Evolutionary conservation across 2,113 vertebrate species (phyloP).

Genomic region (Nesoenas mayeri): DNA sequence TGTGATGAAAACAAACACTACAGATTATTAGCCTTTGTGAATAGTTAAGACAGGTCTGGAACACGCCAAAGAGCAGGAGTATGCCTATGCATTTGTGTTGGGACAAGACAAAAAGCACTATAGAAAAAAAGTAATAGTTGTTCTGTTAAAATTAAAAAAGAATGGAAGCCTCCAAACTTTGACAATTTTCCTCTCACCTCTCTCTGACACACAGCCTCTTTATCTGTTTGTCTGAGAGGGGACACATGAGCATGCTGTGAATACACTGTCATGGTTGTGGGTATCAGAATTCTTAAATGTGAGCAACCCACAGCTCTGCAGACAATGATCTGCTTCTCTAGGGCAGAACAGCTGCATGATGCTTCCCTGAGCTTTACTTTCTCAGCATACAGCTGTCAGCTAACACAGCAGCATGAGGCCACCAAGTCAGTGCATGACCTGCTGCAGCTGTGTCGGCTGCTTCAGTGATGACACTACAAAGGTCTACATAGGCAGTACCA

Average conservation of each 20-base stretch:
- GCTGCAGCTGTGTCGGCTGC: not conserved
- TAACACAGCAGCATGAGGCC: not conserved
- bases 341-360: not conserved
- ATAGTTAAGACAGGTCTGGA: not conserved
- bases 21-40: not conserved
- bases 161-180: not conserved
- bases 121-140: not conserved
- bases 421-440: not conserved
- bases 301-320: not conserved
- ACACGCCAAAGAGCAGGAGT: not conserved
- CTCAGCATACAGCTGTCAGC: not conserved
- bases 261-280: fast-evolving
- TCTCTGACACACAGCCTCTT: not conserved
- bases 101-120: not conserved
- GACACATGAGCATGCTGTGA: not conserved
- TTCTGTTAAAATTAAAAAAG: not conserved
- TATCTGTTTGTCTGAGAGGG: not conserved
- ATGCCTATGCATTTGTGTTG: not conserved
- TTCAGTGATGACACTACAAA: not conserved
- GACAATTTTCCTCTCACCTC: not conserved
- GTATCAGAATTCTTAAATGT: not conserved
- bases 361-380: not conserved
- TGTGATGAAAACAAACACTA: not conserved
- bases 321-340: not conserved
- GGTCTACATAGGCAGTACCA: not conserved